Evolutionary conservation across 2,113 vertebrate genomes (phyloP), one percentile per base, ranked within the genome.

Genomic region (Aldabrachelys gigantea): DNA sequence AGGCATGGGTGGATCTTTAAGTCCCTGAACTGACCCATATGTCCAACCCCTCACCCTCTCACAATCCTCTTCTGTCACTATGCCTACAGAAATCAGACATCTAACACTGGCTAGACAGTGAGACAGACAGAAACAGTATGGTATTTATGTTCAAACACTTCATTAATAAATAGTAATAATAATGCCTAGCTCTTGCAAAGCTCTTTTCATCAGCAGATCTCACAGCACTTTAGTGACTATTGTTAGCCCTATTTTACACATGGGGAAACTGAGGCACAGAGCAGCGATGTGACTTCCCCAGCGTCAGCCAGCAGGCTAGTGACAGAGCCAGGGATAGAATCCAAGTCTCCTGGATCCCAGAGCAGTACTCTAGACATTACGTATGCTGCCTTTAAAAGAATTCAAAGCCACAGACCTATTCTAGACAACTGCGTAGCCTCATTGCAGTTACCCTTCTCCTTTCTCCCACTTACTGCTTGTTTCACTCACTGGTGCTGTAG

Each of bases 1-100:
- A 9, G 1, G 12, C 3, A 27, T 5, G 8, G 0, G 0, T 59
- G 16, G 14, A 0, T 0, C 16, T 25, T 5, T 62, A n/a, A n/a
- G 41, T 3, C 62, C n/a, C 35, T 72, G 17, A 38, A 72, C 65
- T 72, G 65, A 72, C n/a, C n/a, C 17, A 10, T 21, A 38, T 10
- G 9, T 72, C 65, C 65, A 72, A 38, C n/a, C 62, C 35, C n/a
- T 22, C n/a, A 27, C 27, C 57, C 25, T 13, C 65, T n/a, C 35
- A 72, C 3, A 4, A 72, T 72, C 65, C 16, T 22, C n/a, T 72
- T 72, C 65, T 38, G 65, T 19, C 65, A 72, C 3, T 3, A 72
- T 38, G 65, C 65, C 65, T 72, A 72, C 8, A 72, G n/a, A 72
- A 72, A 38, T 72, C 9, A 72, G 19, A 38, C 19, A 38, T 9